A percentile compares a stretch with the other conserved stretches of the same genome.
Conservation (phyloP, 2,113 vertebrate genomes). For the Phyllostomus discolor region DNA sequence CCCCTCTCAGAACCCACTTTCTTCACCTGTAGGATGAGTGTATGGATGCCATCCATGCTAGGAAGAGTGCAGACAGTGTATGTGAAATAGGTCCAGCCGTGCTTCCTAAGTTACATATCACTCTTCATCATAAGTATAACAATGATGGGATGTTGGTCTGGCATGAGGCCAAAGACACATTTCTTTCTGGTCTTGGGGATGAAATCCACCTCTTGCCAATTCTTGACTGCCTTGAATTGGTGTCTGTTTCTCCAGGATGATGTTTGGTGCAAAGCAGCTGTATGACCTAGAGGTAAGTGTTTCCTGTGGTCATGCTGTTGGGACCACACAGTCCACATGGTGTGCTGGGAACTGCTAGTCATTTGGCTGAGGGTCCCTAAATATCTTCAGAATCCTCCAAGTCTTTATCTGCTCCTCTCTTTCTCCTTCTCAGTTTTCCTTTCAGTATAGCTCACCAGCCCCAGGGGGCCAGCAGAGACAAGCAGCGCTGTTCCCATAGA, state of each 20-base stretch:
- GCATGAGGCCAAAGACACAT: not conserved
- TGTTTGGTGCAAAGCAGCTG: not conserved
- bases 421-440: not conserved
- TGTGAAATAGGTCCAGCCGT: not conserved
- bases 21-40: not conserved
- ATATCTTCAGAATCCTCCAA: not conserved
- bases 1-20: not conserved
- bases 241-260: not conserved
- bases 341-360: not conserved
- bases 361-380: not conserved
- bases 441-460: not conserved
- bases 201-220: not conserved
- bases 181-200: not conserved
- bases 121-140: not conserved
- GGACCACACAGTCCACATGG: fast-evolving
- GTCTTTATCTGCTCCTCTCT: not conserved
- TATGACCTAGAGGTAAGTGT: not conserved
- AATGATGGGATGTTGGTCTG: not conserved
- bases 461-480: not conserved
- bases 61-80: not conserved
- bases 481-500: conserved; percentile 58
- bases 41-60: not conserved
- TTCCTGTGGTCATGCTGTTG: not conserved
- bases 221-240: not conserved
- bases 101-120: not conserved